Evolutionary conservation across 2,888 invertebrate genomes (phyloP).

Genomic region (Sicus ferrugineus): DNA sequence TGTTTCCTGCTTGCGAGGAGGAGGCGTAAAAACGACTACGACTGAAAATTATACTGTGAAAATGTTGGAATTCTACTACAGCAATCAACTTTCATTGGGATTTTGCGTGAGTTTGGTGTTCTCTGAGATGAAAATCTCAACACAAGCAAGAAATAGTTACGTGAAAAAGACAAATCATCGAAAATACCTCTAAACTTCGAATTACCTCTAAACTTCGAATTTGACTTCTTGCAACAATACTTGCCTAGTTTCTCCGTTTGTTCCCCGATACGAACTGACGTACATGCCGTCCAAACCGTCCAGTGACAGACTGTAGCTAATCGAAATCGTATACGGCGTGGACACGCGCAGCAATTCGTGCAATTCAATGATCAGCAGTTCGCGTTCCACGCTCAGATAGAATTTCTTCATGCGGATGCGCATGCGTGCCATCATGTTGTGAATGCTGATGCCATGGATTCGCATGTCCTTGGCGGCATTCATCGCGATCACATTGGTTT

Average conservation of each 20-base stretch:
- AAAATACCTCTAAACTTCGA: background rate
- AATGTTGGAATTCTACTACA: too few species aligned
- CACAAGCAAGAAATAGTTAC: too few species aligned
- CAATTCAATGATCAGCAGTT: conserved; percentile 64
- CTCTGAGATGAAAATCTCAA: too few species aligned
- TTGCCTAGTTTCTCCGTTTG: conserved; percentile 64
- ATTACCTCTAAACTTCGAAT: background rate
- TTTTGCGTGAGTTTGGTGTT: too few species aligned
- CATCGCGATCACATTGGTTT: conserved; percentile 55
- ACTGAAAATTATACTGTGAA: too few species aligned
- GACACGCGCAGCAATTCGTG: conserved; percentile 54
- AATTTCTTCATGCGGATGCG: conserved; percentile 52
- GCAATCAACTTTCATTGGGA: too few species aligned
- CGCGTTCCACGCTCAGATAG: conserved; percentile 56
- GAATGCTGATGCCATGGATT: conserved; percentile 52
- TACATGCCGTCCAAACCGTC: conserved; percentile 78
- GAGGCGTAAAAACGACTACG: too few species aligned
- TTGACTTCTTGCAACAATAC: conserved; percentile 40
- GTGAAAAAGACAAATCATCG: too few species aligned
- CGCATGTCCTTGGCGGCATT: conserved; percentile 53
- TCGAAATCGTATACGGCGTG: conserved; percentile 67
- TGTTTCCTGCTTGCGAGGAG: too few species aligned
- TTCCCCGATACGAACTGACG: conserved; percentile 70
- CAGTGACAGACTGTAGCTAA: conserved; percentile 73
- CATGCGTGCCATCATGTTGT: conserved; percentile 56